Conservation (phyloP, 2,888 invertebrate genomes). For the Euzophera pinguis region DNA sequence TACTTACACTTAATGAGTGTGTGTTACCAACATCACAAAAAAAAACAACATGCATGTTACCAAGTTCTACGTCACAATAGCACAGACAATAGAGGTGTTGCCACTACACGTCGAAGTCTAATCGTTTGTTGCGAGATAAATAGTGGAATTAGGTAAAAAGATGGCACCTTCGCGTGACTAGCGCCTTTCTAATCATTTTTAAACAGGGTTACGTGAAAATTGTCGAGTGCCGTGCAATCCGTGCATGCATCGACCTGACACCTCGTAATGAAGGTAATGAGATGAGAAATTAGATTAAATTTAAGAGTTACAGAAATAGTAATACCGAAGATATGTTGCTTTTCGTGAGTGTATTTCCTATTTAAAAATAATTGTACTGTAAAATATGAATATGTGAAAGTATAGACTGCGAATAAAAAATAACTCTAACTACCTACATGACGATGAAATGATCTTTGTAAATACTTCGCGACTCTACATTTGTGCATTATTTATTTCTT, state of each 20-base stretch:
- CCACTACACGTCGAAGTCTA: background rate
- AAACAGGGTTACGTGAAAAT: constrained; percentile 32
- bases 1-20: too few species aligned
- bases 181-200: constrained; percentile 32
- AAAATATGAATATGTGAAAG: too few species aligned
- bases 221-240: constrained; percentile 13
- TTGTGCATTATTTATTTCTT: too few species aligned
- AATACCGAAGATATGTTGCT: background rate
- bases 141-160: constrained; percentile 15
- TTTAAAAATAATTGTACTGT: too few species aligned
- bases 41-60: background rate
- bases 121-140: constrained; percentile 6
- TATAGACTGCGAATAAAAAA: too few species aligned
- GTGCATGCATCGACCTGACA: background rate
- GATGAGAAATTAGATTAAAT: background rate
- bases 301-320: background rate
- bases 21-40: background rate
- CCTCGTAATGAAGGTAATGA: background rate
- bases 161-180: constrained; percentile 37
- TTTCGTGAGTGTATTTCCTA: too few species aligned
- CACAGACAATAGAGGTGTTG: background rate
- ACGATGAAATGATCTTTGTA: too few species aligned
- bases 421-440: too few species aligned
- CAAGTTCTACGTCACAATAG: background rate
- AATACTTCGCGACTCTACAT: too few species aligned